These are phyloP conservation scores for Allobates femoralis DNA, from an alignment of 2,797 vertebrate species.

Conservation along the genomic window DNA sequence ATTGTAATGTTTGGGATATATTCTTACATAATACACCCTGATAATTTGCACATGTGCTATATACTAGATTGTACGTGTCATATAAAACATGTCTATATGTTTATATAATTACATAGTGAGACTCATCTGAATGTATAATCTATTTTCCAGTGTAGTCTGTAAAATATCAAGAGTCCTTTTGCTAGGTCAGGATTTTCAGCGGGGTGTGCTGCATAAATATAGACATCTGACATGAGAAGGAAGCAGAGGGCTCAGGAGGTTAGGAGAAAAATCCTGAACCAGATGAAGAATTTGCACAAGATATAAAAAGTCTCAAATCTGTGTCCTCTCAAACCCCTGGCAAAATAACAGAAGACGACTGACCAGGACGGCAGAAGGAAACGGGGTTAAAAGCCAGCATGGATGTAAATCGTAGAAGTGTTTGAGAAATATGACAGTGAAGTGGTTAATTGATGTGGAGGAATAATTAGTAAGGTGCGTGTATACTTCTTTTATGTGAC, in stretches of 20 bases:
- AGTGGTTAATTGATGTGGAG: neutral
- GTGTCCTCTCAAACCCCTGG: slow-evolving; percentile 35
- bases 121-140: neutral
- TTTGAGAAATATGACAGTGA: neutral
- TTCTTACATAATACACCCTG: neutral
- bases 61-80: neutral
- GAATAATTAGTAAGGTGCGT: neutral
- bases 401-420: neutral
- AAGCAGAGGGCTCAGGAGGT: slow-evolving; percentile 30
- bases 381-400: neutral
- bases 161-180: neutral
- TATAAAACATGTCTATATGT: neutral
- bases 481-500: slow-evolving; percentile 5
- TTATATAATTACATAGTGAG: neutral
- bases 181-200: neutral
- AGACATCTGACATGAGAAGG: slow-evolving; percentile 27
- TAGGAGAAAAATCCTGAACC: slow-evolving; percentile 26
- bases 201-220: slow-evolving; percentile 21
- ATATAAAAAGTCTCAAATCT: slow-evolving; percentile 12
- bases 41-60: neutral
- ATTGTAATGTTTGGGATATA: neutral
- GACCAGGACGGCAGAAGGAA: neutral
- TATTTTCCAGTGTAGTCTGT: neutral
- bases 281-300: slow-evolving; percentile 29
- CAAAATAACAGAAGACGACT: neutral